phyloP scores from a whole-genome alignment of 92 coral and sea anemone species.

The Ricordea florida region DNA sequence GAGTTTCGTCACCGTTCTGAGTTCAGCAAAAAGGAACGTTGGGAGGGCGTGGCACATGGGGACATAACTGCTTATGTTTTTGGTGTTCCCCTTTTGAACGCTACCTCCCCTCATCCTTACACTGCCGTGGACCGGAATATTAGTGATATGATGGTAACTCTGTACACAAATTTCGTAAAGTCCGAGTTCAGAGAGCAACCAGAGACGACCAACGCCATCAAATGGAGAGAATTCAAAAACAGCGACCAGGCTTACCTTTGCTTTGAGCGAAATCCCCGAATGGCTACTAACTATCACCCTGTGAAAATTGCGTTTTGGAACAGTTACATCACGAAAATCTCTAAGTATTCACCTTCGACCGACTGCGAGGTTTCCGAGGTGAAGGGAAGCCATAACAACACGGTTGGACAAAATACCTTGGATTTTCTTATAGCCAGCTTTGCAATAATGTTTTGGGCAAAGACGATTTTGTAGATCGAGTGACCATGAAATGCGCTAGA shows the following conservation, averaged over 20 bases:
- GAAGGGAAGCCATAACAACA: not conserved
- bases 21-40: conserved; percentile 18
- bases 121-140: conserved; percentile 47
- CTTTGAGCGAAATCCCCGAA: conserved; percentile 29
- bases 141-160: conserved; percentile 65
- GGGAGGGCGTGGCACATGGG: conserved; percentile 77
- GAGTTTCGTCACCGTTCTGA: conserved; percentile 66
- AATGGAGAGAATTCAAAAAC: conserved; percentile 51
- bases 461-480: too few relatives aligned
- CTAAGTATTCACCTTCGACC: conserved; percentile 1
- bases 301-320: conserved; percentile 83
- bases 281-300: conserved; percentile 60
- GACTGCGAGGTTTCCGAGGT: not conserved
- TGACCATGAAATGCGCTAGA: too few relatives aligned
- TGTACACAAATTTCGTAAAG: conserved; percentile 69
- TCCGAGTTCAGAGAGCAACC: conserved; percentile 57
- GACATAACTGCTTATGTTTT: conserved; percentile 67
- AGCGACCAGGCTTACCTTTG: conserved; percentile 60
- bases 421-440: too few relatives aligned
- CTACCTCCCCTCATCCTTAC: conserved; percentile 7
- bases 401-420: not conserved
- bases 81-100: conserved; percentile 59
- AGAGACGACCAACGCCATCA: conserved; percentile 14
- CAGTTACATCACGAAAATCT: conserved; percentile 23
- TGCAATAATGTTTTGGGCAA: too few relatives aligned